Conservation (phyloP, 2,888 invertebrate species). For the Troilus luridus region DNA sequence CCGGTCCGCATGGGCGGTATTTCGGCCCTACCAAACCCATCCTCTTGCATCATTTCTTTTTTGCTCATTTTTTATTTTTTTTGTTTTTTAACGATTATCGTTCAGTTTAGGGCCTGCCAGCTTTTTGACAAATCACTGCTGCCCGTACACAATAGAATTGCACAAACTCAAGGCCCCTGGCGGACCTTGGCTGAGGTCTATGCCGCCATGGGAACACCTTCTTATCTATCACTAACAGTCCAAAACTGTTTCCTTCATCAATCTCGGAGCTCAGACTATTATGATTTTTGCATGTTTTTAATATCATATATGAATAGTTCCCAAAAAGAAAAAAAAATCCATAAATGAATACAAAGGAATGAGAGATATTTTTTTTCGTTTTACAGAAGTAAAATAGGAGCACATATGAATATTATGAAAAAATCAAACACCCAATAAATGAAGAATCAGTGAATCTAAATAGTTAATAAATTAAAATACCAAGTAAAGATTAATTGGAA, state of each 20-base stretch:
- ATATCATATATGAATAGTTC: too few species aligned
- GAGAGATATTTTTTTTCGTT: too few species aligned
- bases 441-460: too few species aligned
- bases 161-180: not conserved
- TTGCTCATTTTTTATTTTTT: not conserved
- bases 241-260: not conserved
- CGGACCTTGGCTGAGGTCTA: slow-evolving; percentile 24
- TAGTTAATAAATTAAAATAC: too few species aligned
- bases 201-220: slow-evolving; percentile 17
- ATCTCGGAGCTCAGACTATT: not conserved
- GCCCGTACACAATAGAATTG: slow-evolving; percentile 31
- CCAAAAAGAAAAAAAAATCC: too few species aligned
- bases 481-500: too few species aligned
- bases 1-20: slow-evolving; percentile 40
- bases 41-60: slow-evolving; percentile 32
- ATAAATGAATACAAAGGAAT: too few species aligned
- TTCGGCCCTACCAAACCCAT: slow-evolving; percentile 23
- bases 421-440: too few species aligned
- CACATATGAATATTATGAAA: too few species aligned
- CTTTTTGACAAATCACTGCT: slow-evolving; percentile 46
- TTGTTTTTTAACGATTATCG: slow-evolving; percentile 20
- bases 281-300: too few species aligned
- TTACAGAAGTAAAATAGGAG: too few species aligned
- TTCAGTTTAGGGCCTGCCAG: slow-evolving; percentile 28
- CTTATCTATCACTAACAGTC: not conserved